Evolutionary conservation across 2,888 invertebrate genomes (phyloP).

Genomic region (Escarpia spicata): DNA sequence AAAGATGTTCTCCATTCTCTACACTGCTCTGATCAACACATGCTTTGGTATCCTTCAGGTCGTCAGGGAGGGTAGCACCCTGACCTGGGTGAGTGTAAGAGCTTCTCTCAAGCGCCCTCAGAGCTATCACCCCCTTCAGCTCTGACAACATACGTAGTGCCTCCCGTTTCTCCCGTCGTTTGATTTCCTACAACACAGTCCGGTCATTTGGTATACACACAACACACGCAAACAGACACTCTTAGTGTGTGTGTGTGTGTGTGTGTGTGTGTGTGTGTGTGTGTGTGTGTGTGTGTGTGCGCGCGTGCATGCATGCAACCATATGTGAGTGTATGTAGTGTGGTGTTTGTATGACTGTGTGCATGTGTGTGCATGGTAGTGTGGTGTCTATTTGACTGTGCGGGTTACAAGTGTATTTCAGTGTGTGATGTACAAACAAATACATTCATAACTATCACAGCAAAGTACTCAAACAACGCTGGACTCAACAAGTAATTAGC

Average conservation of each 20-base stretch:
- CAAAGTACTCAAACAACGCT: background rate
- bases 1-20: background rate
- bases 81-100: conserved; percentile 1
- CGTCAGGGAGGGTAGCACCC: background rate
- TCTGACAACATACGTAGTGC: conserved; percentile 53
- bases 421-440: background rate
- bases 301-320: background rate
- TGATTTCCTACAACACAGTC: conserved; percentile 45
- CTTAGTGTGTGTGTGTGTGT: background rate
- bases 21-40: background rate
- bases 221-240: background rate
- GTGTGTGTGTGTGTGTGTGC: background rate
- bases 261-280: no score
- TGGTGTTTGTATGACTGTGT: no score
- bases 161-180: conserved; percentile 50
- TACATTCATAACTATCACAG: background rate
- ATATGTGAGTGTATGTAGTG: no score
- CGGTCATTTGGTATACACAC: background rate
- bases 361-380: no score
- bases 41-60: background rate
- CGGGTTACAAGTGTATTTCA: no score
- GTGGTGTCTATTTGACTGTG: no score
- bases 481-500: background rate
- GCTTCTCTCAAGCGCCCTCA: conserved; percentile 47
- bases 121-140: conserved; percentile 55